Conservation (phyloP, 2,113 vertebrate species). For the Malurus melanocephalus region DNA sequence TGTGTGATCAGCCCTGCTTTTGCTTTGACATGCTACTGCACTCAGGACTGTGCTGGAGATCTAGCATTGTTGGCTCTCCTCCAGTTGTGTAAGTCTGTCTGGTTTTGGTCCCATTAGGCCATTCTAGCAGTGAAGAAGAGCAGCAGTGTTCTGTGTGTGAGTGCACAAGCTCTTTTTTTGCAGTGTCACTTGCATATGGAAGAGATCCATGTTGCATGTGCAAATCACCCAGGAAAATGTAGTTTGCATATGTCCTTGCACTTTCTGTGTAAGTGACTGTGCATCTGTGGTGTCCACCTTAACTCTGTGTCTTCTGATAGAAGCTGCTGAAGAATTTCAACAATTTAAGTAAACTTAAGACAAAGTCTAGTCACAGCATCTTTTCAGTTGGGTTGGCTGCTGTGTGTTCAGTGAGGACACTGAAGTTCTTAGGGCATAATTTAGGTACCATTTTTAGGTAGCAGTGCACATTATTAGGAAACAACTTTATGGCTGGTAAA, state of each 20-base stretch:
- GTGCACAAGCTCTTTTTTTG: neutral
- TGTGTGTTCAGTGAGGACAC: neutral
- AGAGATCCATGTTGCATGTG: neutral
- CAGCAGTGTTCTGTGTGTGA: neutral
- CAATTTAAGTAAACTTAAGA: neutral
- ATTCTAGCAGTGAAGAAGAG: neutral
- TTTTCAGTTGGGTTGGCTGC: neutral
- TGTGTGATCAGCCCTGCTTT: neutral
- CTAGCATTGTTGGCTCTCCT: neutral
- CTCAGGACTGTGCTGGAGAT: neutral
- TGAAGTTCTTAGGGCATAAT: neutral
- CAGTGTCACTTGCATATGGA: neutral
- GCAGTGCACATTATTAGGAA: neutral
- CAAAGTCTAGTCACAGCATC: neutral
- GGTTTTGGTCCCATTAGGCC: neutral
- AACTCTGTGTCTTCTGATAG: neutral
- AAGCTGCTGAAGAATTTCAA: neutral
- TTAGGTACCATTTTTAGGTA: neutral
- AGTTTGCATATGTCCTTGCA: neutral
- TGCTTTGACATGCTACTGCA: neutral
- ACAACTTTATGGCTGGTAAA: neutral
- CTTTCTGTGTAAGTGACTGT: neutral
- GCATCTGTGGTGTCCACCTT: neutral
- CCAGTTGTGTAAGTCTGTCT: neutral
- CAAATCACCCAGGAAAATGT: conserved; percentile 6